Evolutionary conservation across 2,113 vertebrate genomes (phyloP).

Genomic region (Microtus pennsylvanicus): DNA sequence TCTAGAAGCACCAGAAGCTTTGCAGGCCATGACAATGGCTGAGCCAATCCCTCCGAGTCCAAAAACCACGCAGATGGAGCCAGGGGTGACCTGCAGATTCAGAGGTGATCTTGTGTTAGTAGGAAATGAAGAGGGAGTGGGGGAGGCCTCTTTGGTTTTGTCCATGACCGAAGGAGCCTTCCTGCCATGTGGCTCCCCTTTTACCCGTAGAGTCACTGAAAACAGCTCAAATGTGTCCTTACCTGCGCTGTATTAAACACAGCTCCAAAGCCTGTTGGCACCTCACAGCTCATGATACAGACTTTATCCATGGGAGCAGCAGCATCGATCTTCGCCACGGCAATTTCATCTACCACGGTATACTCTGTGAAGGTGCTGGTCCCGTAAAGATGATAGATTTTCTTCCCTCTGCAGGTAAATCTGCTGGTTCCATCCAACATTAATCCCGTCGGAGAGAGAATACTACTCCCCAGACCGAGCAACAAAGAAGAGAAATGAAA

Average conservation of each 20-base stretch:
- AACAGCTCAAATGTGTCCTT: not conserved
- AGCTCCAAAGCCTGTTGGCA: constrained; percentile 90
- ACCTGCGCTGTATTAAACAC: constrained; percentile 91
- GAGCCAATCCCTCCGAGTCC: constrained; percentile 91
- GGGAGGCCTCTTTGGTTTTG: not conserved
- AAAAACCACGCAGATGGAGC: constrained; percentile 90
- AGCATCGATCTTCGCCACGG: constrained; percentile 87
- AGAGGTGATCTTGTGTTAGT: not conserved
- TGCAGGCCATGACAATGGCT: constrained; percentile 92
- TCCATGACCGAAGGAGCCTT: not conserved
- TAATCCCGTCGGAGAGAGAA: constrained; percentile 61
- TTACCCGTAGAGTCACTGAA: not conserved
- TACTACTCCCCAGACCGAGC: constrained; percentile 33
- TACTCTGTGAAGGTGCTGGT: constrained; percentile 92
- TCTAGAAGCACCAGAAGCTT: constrained; percentile 90
- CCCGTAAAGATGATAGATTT: constrained; percentile 89
- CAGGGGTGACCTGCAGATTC: constrained; percentile 87
- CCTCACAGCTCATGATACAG: constrained; percentile 90
- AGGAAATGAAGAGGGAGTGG: not conserved
- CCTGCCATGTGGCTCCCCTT: not conserved
- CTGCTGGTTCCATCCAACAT: constrained; percentile 79
- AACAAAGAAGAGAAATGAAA: not conserved
- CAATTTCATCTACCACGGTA: constrained; percentile 90
- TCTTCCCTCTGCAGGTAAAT: constrained; percentile 91
- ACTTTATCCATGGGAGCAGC: constrained; percentile 89